Conservation (phyloP, 2,888 invertebrate genomes). For the Alloscopus bannaensis region DNA sequence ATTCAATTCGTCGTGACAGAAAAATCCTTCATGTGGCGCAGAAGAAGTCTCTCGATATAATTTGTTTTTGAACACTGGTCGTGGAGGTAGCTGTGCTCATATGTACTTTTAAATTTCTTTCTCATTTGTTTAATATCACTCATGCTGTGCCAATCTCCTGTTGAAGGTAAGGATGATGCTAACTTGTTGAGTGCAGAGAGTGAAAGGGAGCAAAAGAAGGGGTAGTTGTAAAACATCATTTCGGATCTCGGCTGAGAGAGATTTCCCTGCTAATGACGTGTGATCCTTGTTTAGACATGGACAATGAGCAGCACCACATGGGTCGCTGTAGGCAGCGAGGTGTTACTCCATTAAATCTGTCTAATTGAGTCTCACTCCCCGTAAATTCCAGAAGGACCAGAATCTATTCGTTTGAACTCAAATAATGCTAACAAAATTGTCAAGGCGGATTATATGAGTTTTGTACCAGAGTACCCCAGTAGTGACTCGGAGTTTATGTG, state of each 20-base stretch:
- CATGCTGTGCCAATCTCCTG: conserved; percentile 32
- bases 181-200: no score
- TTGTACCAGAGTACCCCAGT: no score
- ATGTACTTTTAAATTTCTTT: conserved; percentile 13
- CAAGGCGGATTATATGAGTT: no score
- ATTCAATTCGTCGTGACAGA: no score
- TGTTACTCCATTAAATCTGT: conserved; percentile 53
- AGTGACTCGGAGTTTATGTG: not conserved
- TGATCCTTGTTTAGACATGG: conserved; percentile 58
- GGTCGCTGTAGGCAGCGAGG: conserved; percentile 33
- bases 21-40: no score
- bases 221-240: no score
- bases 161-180: not conserved
- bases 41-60: no score
- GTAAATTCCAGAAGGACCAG: conserved; percentile 46
- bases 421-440: no score
- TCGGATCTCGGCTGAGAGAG: no score
- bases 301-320: conserved; percentile 48
- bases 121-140: conserved; percentile 50
- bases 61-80: no score
- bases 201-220: no score
- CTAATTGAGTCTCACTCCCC: conserved; percentile 43
- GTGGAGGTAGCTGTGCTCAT: not conserved
- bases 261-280: conserved; percentile 30
- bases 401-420: no score